phyloP scores from a whole-genome alignment of 2,797 vertebrate genomes.

The Odontamblyopus lacepedii region DNA sequence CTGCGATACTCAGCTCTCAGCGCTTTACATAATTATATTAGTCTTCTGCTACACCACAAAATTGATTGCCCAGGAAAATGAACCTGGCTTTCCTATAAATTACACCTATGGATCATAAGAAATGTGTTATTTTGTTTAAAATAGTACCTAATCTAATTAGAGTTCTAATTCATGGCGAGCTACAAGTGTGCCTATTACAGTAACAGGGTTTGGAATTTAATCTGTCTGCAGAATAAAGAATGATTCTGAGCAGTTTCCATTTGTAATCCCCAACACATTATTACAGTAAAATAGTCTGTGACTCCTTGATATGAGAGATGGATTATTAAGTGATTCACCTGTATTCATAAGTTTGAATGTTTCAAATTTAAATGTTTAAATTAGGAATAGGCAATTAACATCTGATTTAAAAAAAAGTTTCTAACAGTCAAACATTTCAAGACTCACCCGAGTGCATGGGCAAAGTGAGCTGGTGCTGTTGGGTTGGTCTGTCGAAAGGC shows the following conservation, averaged over 20 bases:
- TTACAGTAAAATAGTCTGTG: slow-evolving; percentile 91
- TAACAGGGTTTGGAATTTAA: slow-evolving; percentile 97
- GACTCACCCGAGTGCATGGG: slow-evolving; percentile 14
- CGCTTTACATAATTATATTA: slow-evolving; percentile 95
- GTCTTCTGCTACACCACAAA: slow-evolving; percentile 87
- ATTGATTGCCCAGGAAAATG: slow-evolving; percentile 98
- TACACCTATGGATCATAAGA: slow-evolving; percentile 95
- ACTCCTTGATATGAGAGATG: slow-evolving; percentile 94
- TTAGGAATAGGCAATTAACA: slow-evolving; percentile 44
- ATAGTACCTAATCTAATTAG: slow-evolving; percentile 99
- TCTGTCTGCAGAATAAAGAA: slow-evolving; percentile 93
- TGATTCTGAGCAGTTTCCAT: slow-evolving; percentile 94
- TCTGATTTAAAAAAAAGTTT: slow-evolving; percentile 66
- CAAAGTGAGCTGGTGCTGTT: not conserved
- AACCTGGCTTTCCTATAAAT: slow-evolving; percentile 99
- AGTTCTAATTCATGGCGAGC: slow-evolving; percentile 97
- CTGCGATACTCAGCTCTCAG: slow-evolving; percentile 88
- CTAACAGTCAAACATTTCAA: slow-evolving; percentile 39
- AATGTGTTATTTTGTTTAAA: slow-evolving; percentile 99
- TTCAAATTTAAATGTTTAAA: slow-evolving; percentile 78
- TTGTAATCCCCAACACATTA: slow-evolving; percentile 94
- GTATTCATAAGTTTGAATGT: slow-evolving; percentile 85
- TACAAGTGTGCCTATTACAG: slow-evolving; percentile 97
- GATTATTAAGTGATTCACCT: slow-evolving; percentile 85
- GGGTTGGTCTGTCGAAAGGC: slow-evolving; percentile 32